Conservation (phyloP, 2,797 vertebrate genomes). For the Rhabdophis nuchalis region DNA sequence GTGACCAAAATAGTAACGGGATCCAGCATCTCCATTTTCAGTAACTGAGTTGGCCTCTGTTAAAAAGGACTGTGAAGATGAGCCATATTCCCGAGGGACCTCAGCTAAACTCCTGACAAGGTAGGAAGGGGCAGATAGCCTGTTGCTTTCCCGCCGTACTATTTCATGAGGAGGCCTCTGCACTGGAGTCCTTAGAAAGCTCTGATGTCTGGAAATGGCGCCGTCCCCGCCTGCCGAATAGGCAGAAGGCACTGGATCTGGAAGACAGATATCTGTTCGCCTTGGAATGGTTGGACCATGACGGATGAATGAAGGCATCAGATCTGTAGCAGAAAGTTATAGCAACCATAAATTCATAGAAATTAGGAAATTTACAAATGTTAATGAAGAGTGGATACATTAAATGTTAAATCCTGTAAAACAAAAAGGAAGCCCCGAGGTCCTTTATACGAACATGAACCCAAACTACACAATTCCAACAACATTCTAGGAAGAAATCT, state of each 20-base stretch:
- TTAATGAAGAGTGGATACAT: background rate
- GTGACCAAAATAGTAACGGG: slow-evolving; percentile 81
- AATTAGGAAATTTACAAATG: background rate
- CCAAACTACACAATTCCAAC: background rate
- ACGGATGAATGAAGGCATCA: slow-evolving; percentile 98
- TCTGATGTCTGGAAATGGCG: slow-evolving; percentile 82
- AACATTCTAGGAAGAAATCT: background rate
- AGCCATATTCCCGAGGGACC: slow-evolving; percentile 83
- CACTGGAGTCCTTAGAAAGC: slow-evolving; percentile 81
- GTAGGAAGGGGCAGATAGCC: slow-evolving; percentile 89
- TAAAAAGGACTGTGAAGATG: slow-evolving; percentile 87
- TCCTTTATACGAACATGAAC: background rate
- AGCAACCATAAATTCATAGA: background rate
- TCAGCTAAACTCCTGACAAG: slow-evolving; percentile 85
- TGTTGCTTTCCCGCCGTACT: slow-evolving; percentile 90
- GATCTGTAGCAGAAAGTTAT: slow-evolving; percentile 71
- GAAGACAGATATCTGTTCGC: slow-evolving; percentile 84
- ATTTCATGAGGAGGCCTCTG: slow-evolving; percentile 86
- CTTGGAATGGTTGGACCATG: slow-evolving; percentile 95
- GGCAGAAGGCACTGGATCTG: slow-evolving; percentile 67
- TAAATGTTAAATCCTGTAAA: background rate
- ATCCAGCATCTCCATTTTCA: slow-evolving; percentile 85
- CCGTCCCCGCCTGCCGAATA: slow-evolving; percentile 73
- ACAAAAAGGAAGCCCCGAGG: background rate
- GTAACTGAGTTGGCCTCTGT: slow-evolving; percentile 77